These are phyloP conservation scores for Ceratoteleas bidentatus DNA, from an alignment of 1,140 invertebrate species.

Conservation along the genomic window DNA sequence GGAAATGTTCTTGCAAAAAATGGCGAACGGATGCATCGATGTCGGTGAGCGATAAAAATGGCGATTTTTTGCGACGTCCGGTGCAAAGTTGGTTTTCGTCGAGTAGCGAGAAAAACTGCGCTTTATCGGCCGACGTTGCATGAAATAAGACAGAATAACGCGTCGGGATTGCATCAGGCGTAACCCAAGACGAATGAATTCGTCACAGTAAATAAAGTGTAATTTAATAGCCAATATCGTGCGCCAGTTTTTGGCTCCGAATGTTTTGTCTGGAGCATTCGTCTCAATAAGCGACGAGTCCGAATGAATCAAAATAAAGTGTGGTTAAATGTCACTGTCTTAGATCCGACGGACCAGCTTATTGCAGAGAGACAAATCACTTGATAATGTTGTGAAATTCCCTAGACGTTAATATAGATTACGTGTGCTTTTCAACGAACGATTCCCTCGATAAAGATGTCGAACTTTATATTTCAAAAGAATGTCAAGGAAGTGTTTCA, in stretches of 20 bases:
- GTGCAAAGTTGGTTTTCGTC: too few relatives aligned
- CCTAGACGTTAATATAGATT: neutral
- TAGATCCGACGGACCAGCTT: neutral
- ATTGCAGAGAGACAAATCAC: neutral
- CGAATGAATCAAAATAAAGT: conserved; percentile 29
- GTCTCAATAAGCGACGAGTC: conserved; percentile 30
- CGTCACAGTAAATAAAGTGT: conserved; percentile 53
- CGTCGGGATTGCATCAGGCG: conserved; percentile 30
- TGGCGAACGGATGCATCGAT: too few relatives aligned
- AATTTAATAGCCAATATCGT: conserved; percentile 63
- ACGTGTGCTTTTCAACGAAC: too few relatives aligned
- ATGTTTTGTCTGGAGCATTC: conserved; percentile 44
- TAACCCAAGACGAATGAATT: conserved; percentile 54
- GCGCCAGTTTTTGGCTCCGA: conserved; percentile 45
- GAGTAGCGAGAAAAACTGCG: conserved; percentile 10
- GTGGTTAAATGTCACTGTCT: conserved; percentile 3
- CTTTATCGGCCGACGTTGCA: conserved; percentile 28
- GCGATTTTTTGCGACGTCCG: conserved; percentile 6
- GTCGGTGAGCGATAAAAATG: neutral
- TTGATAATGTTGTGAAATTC: neutral
- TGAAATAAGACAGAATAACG: conserved; percentile 27
- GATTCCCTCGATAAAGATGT: too few relatives aligned
- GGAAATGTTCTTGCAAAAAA: too few relatives aligned
- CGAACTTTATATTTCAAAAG: too few relatives aligned
- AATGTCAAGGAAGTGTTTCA: too few relatives aligned